A percentile compares a stretch with the other conserved stretches of the same genome.
Conservation (phyloP, 2,113 vertebrate genomes). For the Anarhynchus alexandrinus region DNA sequence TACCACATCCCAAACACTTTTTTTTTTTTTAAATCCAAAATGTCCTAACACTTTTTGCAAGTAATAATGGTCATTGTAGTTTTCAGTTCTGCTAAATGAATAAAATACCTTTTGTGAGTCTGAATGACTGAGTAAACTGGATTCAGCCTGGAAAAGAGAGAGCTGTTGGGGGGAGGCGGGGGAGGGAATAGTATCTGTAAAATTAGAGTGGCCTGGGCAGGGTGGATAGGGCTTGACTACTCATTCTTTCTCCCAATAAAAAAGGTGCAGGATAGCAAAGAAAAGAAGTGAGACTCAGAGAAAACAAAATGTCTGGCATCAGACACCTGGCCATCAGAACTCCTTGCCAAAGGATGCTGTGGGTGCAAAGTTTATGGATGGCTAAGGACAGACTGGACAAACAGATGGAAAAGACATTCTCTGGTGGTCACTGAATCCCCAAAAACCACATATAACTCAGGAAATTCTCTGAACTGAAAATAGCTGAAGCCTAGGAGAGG, state of each 20-base stretch:
- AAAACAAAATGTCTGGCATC: background rate
- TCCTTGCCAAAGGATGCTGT: background rate
- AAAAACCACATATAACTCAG: background rate
- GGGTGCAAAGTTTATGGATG: background rate
- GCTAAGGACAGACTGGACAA: background rate
- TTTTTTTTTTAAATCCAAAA: background rate
- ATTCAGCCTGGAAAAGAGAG: background rate
- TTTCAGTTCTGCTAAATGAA: background rate
- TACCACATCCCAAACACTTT: background rate
- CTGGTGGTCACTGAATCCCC: background rate
- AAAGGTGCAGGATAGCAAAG: background rate
- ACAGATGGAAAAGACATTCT: background rate
- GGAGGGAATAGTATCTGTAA: background rate
- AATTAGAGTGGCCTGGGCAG: background rate
- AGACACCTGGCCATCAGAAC: background rate
- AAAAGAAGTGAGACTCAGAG: background rate
- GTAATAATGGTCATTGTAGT: background rate
- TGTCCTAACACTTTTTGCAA: background rate
- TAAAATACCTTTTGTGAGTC: background rate
- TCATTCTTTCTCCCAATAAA: background rate
- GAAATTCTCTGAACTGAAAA: background rate
- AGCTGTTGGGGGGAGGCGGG: accelerated
- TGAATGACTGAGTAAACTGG: background rate
- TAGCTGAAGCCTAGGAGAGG: background rate
- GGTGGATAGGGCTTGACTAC: background rate